Evolutionary conservation across 2,797 vertebrate genomes (phyloP), one percentile per base, ranked within the genome.

Genomic region (Tadarida brasiliensis): DNA sequence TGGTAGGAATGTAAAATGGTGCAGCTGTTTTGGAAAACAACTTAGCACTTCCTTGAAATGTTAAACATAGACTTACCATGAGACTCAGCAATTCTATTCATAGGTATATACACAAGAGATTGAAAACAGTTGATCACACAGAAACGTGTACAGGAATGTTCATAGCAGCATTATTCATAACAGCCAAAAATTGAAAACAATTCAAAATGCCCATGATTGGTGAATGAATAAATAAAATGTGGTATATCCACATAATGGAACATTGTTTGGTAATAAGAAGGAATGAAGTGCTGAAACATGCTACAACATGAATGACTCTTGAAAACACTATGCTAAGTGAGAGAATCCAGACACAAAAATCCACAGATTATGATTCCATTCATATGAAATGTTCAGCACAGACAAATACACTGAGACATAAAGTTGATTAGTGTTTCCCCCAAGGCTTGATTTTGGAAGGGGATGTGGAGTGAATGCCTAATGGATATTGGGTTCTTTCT

Each of bases 291-390:
- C 20, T 57, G 28, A 81, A n/a, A 57, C n/a, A 76, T 63, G 76
- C 12, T 28, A 54, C 28, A 80, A 61, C 51, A 57, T 24, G 35
- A 39, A 90, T 68, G 61, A 68, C 56, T 30, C 14, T 12, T 78
- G 73, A 92, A 87, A 71, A 80, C 30, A 59, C 30, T 51, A 74
- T 49, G n/a, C 26, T 47, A 90, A 74, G 35, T 81, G 57, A 94
- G 73, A 80, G 9, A 86, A 82, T 11, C 8, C 49, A 73, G 57
- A 82, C 30, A 51, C 26, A 91, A 82, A 81, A 91, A 44, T 5
- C 26, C 35, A 57, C 16, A 76, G 87, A 51, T 11, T 12, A 28
- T 28, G 74, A 65, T 33, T 86, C 16, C 56, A 47, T 86, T 80
- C 70, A 28, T 82, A 24, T 54, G 33, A 82, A 87, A 87, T 87